Percentiles rank a stretch among this genome's conserved stretches.
phyloP scores from a whole-genome alignment of 2,888 invertebrate species.

The Macrosoma leucophasiata region DNA sequence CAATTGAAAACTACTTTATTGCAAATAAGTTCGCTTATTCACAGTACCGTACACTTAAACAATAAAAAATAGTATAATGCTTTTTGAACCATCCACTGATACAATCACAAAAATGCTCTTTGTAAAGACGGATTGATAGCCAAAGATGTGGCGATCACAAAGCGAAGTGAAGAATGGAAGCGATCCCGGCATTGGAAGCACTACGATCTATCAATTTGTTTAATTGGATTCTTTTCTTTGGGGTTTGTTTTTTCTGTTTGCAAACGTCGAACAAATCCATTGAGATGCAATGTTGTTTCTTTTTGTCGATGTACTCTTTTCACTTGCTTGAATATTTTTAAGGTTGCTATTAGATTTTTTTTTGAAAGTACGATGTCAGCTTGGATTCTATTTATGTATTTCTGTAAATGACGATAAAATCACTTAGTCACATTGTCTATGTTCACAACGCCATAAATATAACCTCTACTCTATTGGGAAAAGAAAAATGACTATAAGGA shows the following conservation, averaged over 20 bases:
- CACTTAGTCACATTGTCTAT: no score
- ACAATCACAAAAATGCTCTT: slow-evolving; percentile 44
- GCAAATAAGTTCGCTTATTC: no score
- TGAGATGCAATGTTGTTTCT: slow-evolving; percentile 53
- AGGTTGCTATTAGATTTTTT: slow-evolving; percentile 24
- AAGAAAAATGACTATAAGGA: slow-evolving; percentile 31
- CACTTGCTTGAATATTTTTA: slow-evolving; percentile 25
- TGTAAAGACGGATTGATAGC: slow-evolving; percentile 45
- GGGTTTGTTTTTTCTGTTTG: slow-evolving; percentile 50
- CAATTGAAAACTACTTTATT: no score
- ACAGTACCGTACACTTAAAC: slow-evolving; percentile 12
- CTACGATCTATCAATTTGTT: slow-evolving; percentile 66
- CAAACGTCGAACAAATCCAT: slow-evolving; percentile 45
- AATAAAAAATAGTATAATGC: slow-evolving; percentile 9
- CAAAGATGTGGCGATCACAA: slow-evolving; percentile 59
- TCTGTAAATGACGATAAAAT: no score
- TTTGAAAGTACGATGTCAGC: slow-evolving; percentile 2
- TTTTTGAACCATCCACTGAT: slow-evolving; percentile 17
- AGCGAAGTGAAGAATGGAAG: slow-evolving; percentile 41
- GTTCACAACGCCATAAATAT: no score
- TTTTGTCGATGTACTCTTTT: slow-evolving; percentile 33
- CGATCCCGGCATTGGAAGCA: slow-evolving; percentile 37
- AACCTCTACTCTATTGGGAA: slow-evolving; percentile 33
- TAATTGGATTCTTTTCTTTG: slow-evolving; percentile 67
- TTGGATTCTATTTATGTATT: no score